These are phyloP conservation scores for Zele albiditarsus DNA, from an alignment of 2,888 invertebrate genomes.

Conservation along the genomic window DNA sequence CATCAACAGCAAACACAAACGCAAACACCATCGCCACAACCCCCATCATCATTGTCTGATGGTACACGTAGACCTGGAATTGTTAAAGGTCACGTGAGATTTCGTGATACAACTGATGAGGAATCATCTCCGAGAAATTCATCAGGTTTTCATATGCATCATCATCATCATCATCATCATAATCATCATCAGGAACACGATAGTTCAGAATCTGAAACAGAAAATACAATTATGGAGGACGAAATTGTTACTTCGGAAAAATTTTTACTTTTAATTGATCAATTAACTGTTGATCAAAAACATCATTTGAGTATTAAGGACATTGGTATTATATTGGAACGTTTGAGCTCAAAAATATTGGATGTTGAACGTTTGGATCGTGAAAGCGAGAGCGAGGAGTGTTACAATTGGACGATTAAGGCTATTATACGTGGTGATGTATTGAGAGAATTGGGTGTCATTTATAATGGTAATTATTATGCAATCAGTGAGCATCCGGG, in stretches of 20 bases:
- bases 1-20: conserved; percentile 66
- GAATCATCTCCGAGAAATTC: conserved; percentile 48
- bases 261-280: conserved; percentile 93
- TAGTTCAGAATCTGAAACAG: conserved; percentile 94
- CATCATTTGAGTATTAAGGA: conserved; percentile 94
- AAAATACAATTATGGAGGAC: conserved; percentile 94
- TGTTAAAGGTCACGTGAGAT: conserved; percentile 87
- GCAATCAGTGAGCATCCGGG: conserved; percentile 96
- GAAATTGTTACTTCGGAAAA: conserved; percentile 92
- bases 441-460: conserved; percentile 91
- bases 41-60: conserved; percentile 73
- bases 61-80: conserved; percentile 74
- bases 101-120: conserved; percentile 85
- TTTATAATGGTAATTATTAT: conserved; percentile 96
- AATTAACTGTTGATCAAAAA: conserved; percentile 93
- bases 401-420: conserved; percentile 97
- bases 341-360: conserved; percentile 92
- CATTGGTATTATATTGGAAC: conserved; percentile 94
- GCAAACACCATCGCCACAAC: conserved; percentile 78
- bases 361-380: conserved; percentile 94
- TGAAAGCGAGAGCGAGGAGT: conserved; percentile 93
- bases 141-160: conserved; percentile 66
- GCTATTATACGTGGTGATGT: conserved; percentile 95
- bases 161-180: conserved; percentile 63
- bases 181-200: conserved; percentile 79